phyloP scores from a whole-genome alignment of 2,888 invertebrate genomes.

The Pteria penguin region DNA sequence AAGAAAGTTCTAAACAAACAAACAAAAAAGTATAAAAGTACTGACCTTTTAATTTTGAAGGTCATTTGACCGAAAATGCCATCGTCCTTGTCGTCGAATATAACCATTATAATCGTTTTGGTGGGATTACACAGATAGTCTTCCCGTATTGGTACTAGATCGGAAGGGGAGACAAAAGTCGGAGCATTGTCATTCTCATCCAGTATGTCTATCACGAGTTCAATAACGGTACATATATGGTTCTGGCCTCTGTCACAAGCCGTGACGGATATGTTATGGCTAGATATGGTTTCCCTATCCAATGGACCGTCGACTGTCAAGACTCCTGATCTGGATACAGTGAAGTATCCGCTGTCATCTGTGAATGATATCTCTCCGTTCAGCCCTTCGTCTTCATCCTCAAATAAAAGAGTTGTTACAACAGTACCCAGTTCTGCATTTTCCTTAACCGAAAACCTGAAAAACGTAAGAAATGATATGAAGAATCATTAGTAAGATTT shows the following conservation, averaged over 20 bases:
- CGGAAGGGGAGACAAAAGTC: neutral
- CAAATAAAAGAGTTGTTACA: neutral
- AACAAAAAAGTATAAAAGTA: too few species aligned
- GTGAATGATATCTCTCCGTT: neutral
- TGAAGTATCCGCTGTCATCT: neutral
- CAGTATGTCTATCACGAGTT: neutral
- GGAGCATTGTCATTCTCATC: neutral
- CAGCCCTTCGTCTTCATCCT: neutral
- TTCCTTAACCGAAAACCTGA: neutral
- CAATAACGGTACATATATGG: neutral
- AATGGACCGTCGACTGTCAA: neutral
- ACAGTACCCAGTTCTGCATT: neutral
- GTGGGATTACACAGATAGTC: neutral
- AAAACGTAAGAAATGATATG: neutral
- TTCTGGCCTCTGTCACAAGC: neutral
- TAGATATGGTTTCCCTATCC: neutral
- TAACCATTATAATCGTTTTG: neutral
- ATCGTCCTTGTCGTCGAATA: neutral
- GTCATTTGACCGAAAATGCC: neutral
- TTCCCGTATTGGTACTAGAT: neutral
- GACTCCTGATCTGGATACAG: neutral
- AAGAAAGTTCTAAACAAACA: too few species aligned
- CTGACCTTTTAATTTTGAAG: neutral
- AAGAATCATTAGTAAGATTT: too few species aligned
- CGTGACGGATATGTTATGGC: neutral